phyloP scores from a whole-genome alignment of 1,140 invertebrate species.

The Ceratoteleas bidentatus region DNA sequence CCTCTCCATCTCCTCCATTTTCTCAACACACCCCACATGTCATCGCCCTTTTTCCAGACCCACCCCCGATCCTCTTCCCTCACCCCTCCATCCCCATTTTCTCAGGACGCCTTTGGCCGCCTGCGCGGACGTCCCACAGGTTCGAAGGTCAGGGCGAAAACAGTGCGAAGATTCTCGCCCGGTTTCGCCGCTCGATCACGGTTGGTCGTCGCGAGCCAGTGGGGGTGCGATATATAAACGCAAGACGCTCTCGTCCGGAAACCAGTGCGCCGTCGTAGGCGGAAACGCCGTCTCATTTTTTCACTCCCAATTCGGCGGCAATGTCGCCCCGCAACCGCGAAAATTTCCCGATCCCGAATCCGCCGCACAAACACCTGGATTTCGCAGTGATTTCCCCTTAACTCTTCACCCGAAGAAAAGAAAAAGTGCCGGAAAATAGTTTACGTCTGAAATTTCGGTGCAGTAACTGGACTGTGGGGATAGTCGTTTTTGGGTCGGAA shows the following conservation, averaged over 20 bases:
- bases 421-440: too few relatives aligned
- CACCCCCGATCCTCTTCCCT: too few relatives aligned
- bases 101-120: slow-evolving; percentile 12
- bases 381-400: too few relatives aligned
- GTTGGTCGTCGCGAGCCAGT: slow-evolving; percentile 50
- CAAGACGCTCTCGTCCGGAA: slow-evolving; percentile 52
- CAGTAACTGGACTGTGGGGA: too few relatives aligned
- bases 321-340: too few relatives aligned
- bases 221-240: slow-evolving; percentile 61
- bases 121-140: slow-evolving; percentile 64
- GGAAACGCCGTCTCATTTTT: slow-evolving; percentile 25
- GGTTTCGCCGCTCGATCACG: slow-evolving; percentile 32
- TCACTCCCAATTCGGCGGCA: background rate
- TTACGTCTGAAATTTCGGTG: too few relatives aligned
- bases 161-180: slow-evolving; percentile 41
- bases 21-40: too few relatives aligned
- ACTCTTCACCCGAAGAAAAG: too few relatives aligned
- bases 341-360: too few relatives aligned
- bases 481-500: background rate
- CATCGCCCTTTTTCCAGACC: too few relatives aligned
- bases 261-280: slow-evolving; percentile 67
- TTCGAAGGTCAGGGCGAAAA: slow-evolving; percentile 74
- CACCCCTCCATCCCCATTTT: too few relatives aligned
- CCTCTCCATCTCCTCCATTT: too few relatives aligned
- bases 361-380: background rate